Evolutionary conservation across 2,888 invertebrate species (phyloP).

Genomic region (Chrysolina oricalcia): DNA sequence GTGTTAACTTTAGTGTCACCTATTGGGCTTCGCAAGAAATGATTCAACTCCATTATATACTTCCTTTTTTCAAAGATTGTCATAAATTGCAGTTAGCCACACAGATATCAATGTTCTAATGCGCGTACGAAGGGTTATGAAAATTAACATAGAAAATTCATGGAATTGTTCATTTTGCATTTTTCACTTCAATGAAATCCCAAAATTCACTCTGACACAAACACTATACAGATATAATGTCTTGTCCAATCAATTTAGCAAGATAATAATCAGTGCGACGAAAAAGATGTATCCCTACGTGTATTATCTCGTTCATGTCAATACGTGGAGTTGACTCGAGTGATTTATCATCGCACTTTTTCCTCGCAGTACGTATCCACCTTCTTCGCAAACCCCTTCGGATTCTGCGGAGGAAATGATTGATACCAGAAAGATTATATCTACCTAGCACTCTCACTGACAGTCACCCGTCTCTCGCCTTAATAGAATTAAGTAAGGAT

Average conservation of each 20-base stretch:
- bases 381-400: slow-evolving; percentile 1
- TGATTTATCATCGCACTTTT: neutral
- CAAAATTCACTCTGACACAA: too few relatives aligned
- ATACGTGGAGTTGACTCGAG: neutral
- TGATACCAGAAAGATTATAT: slow-evolving; percentile 31
- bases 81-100: too few relatives aligned
- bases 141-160: too few relatives aligned
- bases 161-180: too few relatives aligned
- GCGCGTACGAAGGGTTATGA: too few relatives aligned
- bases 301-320: neutral
- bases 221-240: too few relatives aligned
- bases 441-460: slow-evolving; percentile 33
- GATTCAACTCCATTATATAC: too few relatives aligned
- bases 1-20: too few relatives aligned
- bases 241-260: neutral
- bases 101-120: too few relatives aligned
- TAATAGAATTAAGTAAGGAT: slow-evolving; percentile 45
- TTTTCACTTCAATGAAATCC: too few relatives aligned
- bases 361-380: neutral
- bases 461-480: slow-evolving; percentile 38
- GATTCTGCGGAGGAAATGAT: slow-evolving; percentile 6
- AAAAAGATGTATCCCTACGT: neutral
- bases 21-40: too few relatives aligned
- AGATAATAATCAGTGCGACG: neutral
- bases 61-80: too few relatives aligned